Conservation (phyloP, 1,140 invertebrate genomes). For the Eupeodes corollae region DNA sequence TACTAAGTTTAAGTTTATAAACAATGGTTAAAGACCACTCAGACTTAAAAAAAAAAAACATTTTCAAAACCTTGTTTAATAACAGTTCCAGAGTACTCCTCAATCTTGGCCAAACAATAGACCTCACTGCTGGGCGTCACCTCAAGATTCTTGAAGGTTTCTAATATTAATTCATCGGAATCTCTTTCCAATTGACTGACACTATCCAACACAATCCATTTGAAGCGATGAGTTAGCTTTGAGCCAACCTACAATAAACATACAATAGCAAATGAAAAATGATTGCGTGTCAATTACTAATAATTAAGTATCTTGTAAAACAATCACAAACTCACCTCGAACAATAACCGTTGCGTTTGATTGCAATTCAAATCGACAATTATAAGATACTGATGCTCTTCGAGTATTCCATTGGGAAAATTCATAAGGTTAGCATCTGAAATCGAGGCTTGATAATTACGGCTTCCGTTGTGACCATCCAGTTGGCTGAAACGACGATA, state of each 20-base stretch:
- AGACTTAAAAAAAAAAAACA: too few relatives aligned
- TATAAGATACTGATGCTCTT: slow-evolving; percentile 2
- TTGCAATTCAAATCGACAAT: slow-evolving; percentile 1
- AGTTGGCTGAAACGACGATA: too few relatives aligned
- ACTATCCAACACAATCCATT: not conserved
- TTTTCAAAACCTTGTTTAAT: not conserved
- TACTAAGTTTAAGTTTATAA: too few relatives aligned
- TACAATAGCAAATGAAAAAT: too few relatives aligned
- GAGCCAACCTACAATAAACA: not conserved
- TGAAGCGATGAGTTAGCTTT: not conserved
- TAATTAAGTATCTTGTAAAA: not conserved
- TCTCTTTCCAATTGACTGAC: not conserved
- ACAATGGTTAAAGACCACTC: too few relatives aligned
- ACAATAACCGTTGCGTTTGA: not conserved
- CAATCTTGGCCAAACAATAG: not conserved
- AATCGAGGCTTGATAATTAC: not conserved
- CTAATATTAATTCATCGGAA: not conserved
- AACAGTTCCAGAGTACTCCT: not conserved
- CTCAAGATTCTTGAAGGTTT: not conserved
- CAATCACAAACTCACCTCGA: not conserved
- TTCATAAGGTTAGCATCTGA: not conserved
- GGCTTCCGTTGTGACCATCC: too few relatives aligned
- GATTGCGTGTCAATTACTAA: not conserved
- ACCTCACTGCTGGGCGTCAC: not conserved
- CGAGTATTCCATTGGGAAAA: not conserved